Percentiles rank a stretch among this genome's conserved stretches.
phyloP scores from a whole-genome alignment of 2,113 vertebrate genomes.

The Desmodus rotundus region DNA sequence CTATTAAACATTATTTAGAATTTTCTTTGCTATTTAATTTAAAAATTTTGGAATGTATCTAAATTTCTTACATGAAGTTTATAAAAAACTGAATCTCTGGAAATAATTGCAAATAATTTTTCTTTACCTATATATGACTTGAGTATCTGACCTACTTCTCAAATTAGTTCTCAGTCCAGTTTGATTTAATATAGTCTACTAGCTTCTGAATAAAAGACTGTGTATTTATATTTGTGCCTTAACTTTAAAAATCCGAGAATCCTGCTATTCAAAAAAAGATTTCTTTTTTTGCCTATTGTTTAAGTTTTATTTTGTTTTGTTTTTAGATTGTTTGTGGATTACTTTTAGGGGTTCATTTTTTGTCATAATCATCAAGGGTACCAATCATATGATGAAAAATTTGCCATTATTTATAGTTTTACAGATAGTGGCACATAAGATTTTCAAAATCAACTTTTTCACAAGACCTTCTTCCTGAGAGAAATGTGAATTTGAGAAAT shows the following conservation, averaged over 20 bases:
- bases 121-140: not conserved
- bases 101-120: conserved; percentile 20
- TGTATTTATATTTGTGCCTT: conserved; percentile 16
- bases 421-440: not conserved
- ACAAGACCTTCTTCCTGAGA: not conserved
- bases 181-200: not conserved
- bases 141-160: not conserved
- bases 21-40: conserved; percentile 8
- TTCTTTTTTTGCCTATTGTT: not conserved
- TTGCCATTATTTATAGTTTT: conserved; percentile 17
- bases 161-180: not conserved
- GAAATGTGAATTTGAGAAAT: not conserved
- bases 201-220: conserved; percentile 1
- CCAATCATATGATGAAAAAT: not conserved
- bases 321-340: not conserved
- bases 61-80: not conserved
- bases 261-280: not conserved
- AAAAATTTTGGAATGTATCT: not conserved
- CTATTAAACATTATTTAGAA: conserved; percentile 17
- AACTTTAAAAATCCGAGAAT: not conserved
- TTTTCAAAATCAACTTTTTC: not conserved
- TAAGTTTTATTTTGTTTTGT: not conserved
- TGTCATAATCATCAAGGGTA: not conserved
- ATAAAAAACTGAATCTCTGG: not conserved
- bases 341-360: not conserved